Evolutionary conservation across 2,113 vertebrate species (phyloP), one percentile per base, ranked within the genome.

Genomic region (Neodontobutis hainanensis): DNA sequence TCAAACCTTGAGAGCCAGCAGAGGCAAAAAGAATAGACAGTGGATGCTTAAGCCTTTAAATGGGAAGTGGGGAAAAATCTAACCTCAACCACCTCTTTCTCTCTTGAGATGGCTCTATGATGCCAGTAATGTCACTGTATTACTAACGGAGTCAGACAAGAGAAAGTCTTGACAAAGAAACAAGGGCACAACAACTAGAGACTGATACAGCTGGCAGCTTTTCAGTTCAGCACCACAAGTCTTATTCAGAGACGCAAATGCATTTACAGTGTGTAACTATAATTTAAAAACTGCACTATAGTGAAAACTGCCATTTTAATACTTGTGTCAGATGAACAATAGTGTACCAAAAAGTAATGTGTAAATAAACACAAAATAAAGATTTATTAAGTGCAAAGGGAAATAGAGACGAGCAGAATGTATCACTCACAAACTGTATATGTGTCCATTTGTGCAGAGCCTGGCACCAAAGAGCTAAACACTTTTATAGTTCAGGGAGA

Each of bases 401-500:
- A 45, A 43, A 50, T 14, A 16, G 10, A 47, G 49, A 63, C 51
- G 42, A 15, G 47, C 9, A 68, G 47, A 57, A 6, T 36, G 38
- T 34, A 36, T 61, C 47, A 40, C 16, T 60, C 52, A n/a, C 70
- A 71, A 73, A n/a, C 43, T 27, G 19, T 40, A 19, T 8, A 32
- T 10, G 15, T 9, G 63, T 61, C 58, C 84, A 86, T 58, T 11
- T 80, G 81, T 47, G 81, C 45, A 36, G 60, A n/a, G 55, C 57
- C 75, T 75, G 79, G 55, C 56, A 70, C 59, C 55, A 65, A 77
- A 56, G 55, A 47, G 9, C 61, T 46, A 48, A 65, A 75, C 65
- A 56, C 52, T 52, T 78, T 84, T 78, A 84, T 68, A 81, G 82
- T 51, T 71, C 38, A 53, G 16, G 74, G 81, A 78, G 75, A 77